Evolutionary conservation across 2,888 invertebrate genomes (phyloP), one percentile per base, ranked within the genome.

Genomic region (Entomobrya multifasciata): DNA sequence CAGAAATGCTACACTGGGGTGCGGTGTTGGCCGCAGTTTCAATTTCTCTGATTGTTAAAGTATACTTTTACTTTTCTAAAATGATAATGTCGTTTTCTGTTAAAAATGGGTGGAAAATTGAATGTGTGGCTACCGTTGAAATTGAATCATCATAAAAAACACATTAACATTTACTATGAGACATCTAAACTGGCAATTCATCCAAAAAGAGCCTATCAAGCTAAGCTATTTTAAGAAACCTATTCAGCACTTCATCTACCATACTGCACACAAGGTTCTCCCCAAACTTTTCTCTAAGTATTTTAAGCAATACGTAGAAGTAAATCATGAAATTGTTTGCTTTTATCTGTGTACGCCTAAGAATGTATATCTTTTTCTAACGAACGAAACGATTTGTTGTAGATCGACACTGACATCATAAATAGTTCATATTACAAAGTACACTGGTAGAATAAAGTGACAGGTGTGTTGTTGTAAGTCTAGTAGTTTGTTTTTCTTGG

Each of bases 351-450:
- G 36, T 8, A 36, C 13, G 49, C 13, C 15, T 49, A 4, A 10
- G 49, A 8, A 3, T 13, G 49, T 49, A 11, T 3, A 15, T 13
- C 13, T 49, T 49, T 3, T 13, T 13, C 49, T 15, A n/a, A 13
- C 13, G 44, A 44, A 11, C 6, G 11, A 44, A 44, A 44, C 44
- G n/a, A n/a, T 36, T 36, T 36, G 5, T 36, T 6, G 36, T 36
- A 36, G 36, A 36, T 36, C 36, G 36, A 36, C 36, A 36, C 8
- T 4, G 36, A 36, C 49, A 25, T 52, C 72, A 52, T 74, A 74
- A 74, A 74, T 74, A 74, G 72, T 74, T 74, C 27, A 74, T 52
- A 74, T 52, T 52, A 11, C 13, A 17, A 13, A 11, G n/a, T 36
- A 36, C 36, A 4, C 36, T 36, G 4, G 36, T 36, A 36, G 36